Conservation (phyloP, 2,797 vertebrate species). For the Eulemur coronatus region DNA sequence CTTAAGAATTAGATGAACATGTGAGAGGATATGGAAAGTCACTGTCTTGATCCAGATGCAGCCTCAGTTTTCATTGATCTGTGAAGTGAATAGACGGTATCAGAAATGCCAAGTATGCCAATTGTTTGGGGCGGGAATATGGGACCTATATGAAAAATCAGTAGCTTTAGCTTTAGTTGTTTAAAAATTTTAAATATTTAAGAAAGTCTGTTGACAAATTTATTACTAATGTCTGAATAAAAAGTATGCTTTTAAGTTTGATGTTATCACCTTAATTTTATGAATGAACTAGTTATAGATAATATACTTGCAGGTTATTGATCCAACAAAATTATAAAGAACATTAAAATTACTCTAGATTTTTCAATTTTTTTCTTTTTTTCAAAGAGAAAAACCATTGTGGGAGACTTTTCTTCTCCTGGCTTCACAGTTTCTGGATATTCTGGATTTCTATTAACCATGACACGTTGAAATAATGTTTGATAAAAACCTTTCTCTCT, state of each 20-base stretch:
- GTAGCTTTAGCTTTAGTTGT: neutral
- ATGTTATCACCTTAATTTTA: conserved; percentile 13
- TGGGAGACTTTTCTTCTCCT: neutral
- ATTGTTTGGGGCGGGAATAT: neutral
- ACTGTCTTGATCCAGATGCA: neutral
- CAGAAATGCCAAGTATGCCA: neutral
- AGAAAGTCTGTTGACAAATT: neutral
- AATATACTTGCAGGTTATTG: neutral
- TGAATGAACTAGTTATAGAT: neutral
- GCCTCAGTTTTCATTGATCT: neutral
- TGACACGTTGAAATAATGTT: neutral
- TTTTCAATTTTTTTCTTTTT: neutral
- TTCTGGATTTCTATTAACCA: neutral
- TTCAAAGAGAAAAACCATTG: neutral
- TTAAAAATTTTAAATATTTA: neutral
- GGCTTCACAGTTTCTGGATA: neutral
- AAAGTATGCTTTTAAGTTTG: conserved; percentile 21
- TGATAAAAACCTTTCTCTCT: neutral
- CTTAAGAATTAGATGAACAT: neutral
- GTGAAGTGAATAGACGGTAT: neutral
- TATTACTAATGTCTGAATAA: neutral
- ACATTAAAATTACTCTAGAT: neutral
- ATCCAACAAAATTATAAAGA: neutral
- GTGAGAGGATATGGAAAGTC: neutral
- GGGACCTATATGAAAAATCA: neutral